phyloP scores from a whole-genome alignment of 2,888 invertebrate genomes.

The Hoplodrina blanda region DNA sequence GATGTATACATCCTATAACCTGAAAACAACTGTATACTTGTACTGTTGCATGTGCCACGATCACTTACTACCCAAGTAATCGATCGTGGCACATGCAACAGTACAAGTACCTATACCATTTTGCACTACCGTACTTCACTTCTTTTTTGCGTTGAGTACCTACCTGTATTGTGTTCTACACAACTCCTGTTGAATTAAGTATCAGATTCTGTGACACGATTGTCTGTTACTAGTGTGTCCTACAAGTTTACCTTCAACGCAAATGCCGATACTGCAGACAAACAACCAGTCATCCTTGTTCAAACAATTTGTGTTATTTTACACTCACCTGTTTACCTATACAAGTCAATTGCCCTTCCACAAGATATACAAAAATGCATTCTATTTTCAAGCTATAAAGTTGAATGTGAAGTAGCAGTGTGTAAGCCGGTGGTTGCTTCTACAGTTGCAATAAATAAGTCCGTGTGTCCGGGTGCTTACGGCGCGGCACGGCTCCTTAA shows the following conservation, averaged over 20 bases:
- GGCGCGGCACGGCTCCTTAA: conserved; percentile 55
- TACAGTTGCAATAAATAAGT: conserved; percentile 65
- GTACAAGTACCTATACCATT: too few relatives aligned
- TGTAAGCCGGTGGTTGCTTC: conserved; percentile 23
- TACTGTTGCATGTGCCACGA: too few relatives aligned
- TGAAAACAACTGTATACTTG: too few relatives aligned
- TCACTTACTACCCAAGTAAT: too few relatives aligned
- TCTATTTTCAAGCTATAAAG: conserved; percentile 14
- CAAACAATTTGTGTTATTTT: conserved; percentile 59
- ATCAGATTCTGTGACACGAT: neutral
- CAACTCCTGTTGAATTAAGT: neutral
- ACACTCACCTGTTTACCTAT: conserved; percentile 47
- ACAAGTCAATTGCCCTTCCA: conserved; percentile 31
- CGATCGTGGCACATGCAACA: too few relatives aligned
- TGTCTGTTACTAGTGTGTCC: neutral
- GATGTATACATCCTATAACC: neutral
- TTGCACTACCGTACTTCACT: too few relatives aligned
- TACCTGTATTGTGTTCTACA: too few relatives aligned
- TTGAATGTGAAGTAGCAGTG: neutral
- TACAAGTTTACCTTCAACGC: neutral
- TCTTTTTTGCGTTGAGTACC: too few relatives aligned
- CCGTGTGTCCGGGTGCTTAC: conserved; percentile 49
- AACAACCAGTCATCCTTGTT: conserved; percentile 46
- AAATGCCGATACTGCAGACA: conserved; percentile 31
- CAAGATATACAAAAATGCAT: conserved; percentile 4